These are phyloP conservation scores for Seira musarum DNA, from an alignment of 2,888 invertebrate genomes.

Conservation along the genomic window DNA sequence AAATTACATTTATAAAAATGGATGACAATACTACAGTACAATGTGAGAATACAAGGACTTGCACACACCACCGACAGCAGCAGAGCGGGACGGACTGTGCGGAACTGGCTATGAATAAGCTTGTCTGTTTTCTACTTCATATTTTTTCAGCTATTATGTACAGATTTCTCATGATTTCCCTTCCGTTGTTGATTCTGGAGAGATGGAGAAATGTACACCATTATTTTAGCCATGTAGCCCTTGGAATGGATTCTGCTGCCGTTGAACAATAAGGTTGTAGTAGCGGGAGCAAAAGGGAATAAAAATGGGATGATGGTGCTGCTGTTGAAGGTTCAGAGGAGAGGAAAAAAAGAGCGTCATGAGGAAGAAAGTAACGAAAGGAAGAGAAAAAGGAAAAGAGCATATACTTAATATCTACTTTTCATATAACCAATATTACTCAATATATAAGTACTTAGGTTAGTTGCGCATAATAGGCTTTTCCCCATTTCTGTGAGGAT, in stretches of 20 bases:
- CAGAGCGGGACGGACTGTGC: neutral
- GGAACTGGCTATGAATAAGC: neutral
- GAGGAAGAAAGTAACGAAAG: conserved; percentile 6
- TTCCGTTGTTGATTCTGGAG: conserved; percentile 5
- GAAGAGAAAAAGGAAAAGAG: conserved; percentile 4
- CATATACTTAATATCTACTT: conserved; percentile 4
- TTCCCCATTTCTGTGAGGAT: neutral
- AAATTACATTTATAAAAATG: conserved; percentile 14
- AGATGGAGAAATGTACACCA: conserved; percentile 6
- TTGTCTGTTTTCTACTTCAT: neutral
- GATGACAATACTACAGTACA: neutral
- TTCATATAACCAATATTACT: conserved; percentile 8
- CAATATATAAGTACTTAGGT: too few relatives aligned
- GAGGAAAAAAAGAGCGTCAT: conserved; percentile 1
- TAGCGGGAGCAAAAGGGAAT: neutral
- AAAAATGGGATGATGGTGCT: conserved; percentile 1
- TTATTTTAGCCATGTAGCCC: conserved; percentile 11
- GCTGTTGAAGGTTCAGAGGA: neutral
- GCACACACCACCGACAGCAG: too few relatives aligned
- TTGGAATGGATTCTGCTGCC: neutral
- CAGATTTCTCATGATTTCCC: conserved; percentile 8
- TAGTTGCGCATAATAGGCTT: conserved; percentile 14
- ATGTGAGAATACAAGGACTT: neutral
- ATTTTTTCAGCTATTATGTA: neutral
- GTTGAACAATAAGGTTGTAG: neutral